Base-by-base conservation (phyloP, 1,140 invertebrate genomes). In the Daktulosphaira vitifoliae region DNA sequence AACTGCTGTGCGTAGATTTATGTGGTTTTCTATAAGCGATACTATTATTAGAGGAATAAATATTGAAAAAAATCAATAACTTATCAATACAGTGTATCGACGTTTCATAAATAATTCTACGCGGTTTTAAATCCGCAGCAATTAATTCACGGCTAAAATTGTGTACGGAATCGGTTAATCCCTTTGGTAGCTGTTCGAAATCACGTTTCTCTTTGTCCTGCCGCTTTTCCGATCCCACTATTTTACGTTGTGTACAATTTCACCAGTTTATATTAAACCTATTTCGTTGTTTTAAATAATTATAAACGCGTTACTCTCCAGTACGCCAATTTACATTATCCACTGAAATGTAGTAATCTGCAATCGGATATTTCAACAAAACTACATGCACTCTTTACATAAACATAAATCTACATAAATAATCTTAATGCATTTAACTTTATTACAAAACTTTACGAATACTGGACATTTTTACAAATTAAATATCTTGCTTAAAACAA, bases 161-260 rank as follows among this genome's bases (percentile, higher is more conserved):
- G 26, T 44, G 54, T 44, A 59, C 54, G 54, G 38, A 44, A n/a
- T 59, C 39, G 54, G 54, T 59, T 44, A 59, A 59, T 59, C 54
- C 54, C 54, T 59, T 44, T 13, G 54, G 54, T 26, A 26, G 39
- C 54, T 26, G 54, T 26, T 59, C 38, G 23, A 26, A 44, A 59
- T 44, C 54, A 44, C 54, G 39, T 59, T 38, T 59, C 54, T 18
- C 20, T 16, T 15, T 9, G n/a, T 20, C 3, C 22, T 15, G 22
- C 39, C 37, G 6, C 3, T 29, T 6, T 7, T 1, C 9, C 7
- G 11, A 13, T 33, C 15, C 13, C 37, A 42, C 39, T 33, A 33
- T 33, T 23, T 23, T 38, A 54, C 18, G 33, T 37, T 37, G 18
- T 8, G 13, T 7, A 11, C 20, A 11, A 3, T 8, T n/a, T 5